Percentiles rank a stretch among this genome's conserved stretches.
phyloP scores from a whole-genome alignment of 2,888 invertebrate genomes.

The Ctena decussata region DNA sequence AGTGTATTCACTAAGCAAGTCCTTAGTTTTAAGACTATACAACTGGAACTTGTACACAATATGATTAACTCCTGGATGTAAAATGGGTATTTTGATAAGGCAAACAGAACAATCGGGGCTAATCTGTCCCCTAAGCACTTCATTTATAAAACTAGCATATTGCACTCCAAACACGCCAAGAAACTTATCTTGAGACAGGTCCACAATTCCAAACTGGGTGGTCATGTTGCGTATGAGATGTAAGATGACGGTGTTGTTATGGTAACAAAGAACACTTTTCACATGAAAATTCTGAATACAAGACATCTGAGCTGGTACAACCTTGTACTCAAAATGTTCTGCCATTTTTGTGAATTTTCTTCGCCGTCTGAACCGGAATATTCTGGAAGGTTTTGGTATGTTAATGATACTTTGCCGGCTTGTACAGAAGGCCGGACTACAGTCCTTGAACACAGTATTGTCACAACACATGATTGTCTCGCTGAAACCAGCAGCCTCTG shows the following conservation, averaged over 20 bases:
- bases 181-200: slow-evolving; percentile 85
- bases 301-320: slow-evolving; percentile 86
- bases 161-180: slow-evolving; percentile 86
- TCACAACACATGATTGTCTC: slow-evolving; percentile 85
- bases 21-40: slow-evolving; percentile 81
- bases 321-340: slow-evolving; percentile 87
- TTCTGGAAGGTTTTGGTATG: slow-evolving; percentile 84
- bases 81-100: slow-evolving; percentile 82
- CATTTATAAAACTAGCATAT: slow-evolving; percentile 84
- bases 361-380: slow-evolving; percentile 85
- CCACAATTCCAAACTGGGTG: slow-evolving; percentile 86
- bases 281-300: slow-evolving; percentile 87
- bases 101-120: slow-evolving; percentile 85
- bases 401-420: slow-evolving; percentile 86
- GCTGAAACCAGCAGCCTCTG: slow-evolving; percentile 85
- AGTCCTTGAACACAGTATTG: slow-evolving; percentile 85
- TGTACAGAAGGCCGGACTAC: slow-evolving; percentile 86
- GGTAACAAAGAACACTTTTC: slow-evolving; percentile 85
- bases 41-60: slow-evolving; percentile 80
- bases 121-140: slow-evolving; percentile 83
- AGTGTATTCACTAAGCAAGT: slow-evolving; percentile 78
- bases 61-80: slow-evolving; percentile 70
- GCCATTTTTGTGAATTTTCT: slow-evolving; percentile 87
- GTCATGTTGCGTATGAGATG: slow-evolving; percentile 85
- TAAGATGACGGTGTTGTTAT: slow-evolving; percentile 83